phyloP scores from a whole-genome alignment of 2,888 invertebrate genomes.

The Drosophila monieri region DNA sequence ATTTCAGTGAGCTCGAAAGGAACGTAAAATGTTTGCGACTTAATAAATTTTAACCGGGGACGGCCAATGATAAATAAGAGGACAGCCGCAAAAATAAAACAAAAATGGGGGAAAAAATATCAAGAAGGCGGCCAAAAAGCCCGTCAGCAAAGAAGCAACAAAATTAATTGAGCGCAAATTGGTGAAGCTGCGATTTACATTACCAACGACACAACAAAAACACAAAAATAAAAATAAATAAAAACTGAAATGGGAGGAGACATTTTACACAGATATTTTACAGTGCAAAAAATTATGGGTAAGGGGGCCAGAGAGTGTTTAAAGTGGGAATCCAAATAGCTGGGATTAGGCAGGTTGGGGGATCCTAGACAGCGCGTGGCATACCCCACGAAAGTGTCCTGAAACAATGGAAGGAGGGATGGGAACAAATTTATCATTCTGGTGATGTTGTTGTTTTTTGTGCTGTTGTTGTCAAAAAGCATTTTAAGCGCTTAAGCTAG shows the following conservation, averaged over 20 bases:
- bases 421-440: slow-evolving; percentile 70
- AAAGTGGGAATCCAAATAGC: slow-evolving; percentile 26
- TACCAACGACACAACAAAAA: slow-evolving; percentile 36
- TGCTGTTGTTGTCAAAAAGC: slow-evolving; percentile 67
- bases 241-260: slow-evolving; percentile 37
- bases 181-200: slow-evolving; percentile 66
- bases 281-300: slow-evolving; percentile 7
- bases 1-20: slow-evolving; percentile 25
- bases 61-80: slow-evolving; percentile 50
- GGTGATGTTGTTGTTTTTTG: slow-evolving; percentile 21
- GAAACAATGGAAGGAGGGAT: slow-evolving; percentile 39
- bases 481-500: slow-evolving; percentile 74
- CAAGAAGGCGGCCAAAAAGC: not conserved
- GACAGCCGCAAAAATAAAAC: slow-evolving; percentile 46
- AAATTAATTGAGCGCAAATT: slow-evolving; percentile 80
- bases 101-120: not conserved
- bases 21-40: slow-evolving; percentile 56
- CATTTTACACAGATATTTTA: slow-evolving; percentile 39
- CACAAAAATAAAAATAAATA: slow-evolving; percentile 33
- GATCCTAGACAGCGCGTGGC: slow-evolving; percentile 40
- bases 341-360: slow-evolving; percentile 10
- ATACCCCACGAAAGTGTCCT: slow-evolving; percentile 29
- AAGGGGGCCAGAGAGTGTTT: slow-evolving; percentile 3
- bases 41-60: slow-evolving; percentile 59
- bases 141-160: slow-evolving; percentile 43